Evolutionary conservation across 2,113 vertebrate genomes (phyloP), one percentile per base, ranked within the genome.

Genomic region (Limnothrissa miodon): DNA sequence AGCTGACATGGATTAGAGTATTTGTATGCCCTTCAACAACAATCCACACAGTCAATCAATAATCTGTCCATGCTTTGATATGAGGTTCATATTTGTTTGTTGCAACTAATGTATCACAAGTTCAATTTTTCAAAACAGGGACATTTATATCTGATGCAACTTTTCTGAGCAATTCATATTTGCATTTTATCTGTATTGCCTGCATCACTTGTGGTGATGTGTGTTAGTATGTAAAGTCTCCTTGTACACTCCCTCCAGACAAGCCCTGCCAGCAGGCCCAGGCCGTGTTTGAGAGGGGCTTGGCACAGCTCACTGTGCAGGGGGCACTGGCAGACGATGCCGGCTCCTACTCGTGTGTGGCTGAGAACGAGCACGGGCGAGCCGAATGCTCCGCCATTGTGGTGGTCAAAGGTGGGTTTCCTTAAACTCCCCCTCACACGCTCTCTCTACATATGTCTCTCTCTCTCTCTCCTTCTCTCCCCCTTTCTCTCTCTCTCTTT

Each of bases 291-390:
- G 91, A 94, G 85, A 93, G 92, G 0, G 94, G 92, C 21, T 39
- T 92, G 87, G 95, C 95, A 0, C 92, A 93, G 53, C 59, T 96
- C 82, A 94, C 87, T 7, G 86, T 97, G 45, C 94, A 95, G 87
- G 94, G 95, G 9, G 92, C 95, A 5, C 92, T 95, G 19, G 93
- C 91, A 0, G 94, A 95, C 84, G 95, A 97, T 36, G 87, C 95
- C 2, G 96, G 96, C 45, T 83, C 91, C 85, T 97, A 96, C 48
- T 94, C 92, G 5, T 97, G 96, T 85, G 90, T 96, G 85, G 96
- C 95, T 17, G 91, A 95, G 89, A 97, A 96, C 86, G 82, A 78
- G 79, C 79, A 79, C 51, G 96, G 96, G 53, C 92, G 88, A 81
- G 94, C 91, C 53, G 94, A 94, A 80, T 97, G 95, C 90, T 94